These are phyloP conservation scores for Galeopterus variegatus DNA, from an alignment of 2,113 vertebrate species.

Conservation along the genomic window DNA sequence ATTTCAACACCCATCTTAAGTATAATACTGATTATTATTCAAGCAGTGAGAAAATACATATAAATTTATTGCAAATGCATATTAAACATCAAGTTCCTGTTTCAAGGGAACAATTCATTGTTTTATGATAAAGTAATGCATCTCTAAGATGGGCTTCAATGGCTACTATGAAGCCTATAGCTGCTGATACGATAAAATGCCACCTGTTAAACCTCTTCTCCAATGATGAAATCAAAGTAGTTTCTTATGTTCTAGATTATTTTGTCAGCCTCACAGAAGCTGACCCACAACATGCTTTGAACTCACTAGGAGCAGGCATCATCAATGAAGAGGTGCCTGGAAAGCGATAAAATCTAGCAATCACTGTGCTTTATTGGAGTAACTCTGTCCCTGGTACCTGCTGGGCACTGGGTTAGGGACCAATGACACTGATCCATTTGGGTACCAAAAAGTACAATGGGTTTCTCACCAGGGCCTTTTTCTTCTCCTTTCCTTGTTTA, in stretches of 20 bases:
- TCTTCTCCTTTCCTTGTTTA: not conserved
- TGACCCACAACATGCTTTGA: not conserved
- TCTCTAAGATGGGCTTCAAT: not conserved
- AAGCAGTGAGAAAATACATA: not conserved
- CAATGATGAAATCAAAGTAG: not conserved
- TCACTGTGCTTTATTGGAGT: not conserved
- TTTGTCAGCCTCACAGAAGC: not conserved
- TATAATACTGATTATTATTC: not conserved
- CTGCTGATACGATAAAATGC: not conserved
- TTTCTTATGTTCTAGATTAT: not conserved
- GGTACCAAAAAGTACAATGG: not conserved
- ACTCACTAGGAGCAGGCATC: not conserved
- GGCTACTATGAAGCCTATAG: not conserved
- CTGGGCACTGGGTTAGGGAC: not conserved
- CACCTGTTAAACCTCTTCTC: not conserved
- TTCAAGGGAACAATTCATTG: not conserved
- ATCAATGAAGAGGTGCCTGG: not conserved
- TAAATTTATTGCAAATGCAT: conserved; percentile 40
- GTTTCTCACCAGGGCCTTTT: not conserved
- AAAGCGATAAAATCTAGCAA: not conserved
- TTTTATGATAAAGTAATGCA: conserved; percentile 15
- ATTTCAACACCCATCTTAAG: not conserved
- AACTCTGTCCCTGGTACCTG: not conserved
- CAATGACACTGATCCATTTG: not conserved
- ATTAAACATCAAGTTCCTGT: conserved; percentile 23